phyloP scores from a whole-genome alignment of 2,888 invertebrate genomes.

The Diachrysia chrysitis region DNA sequence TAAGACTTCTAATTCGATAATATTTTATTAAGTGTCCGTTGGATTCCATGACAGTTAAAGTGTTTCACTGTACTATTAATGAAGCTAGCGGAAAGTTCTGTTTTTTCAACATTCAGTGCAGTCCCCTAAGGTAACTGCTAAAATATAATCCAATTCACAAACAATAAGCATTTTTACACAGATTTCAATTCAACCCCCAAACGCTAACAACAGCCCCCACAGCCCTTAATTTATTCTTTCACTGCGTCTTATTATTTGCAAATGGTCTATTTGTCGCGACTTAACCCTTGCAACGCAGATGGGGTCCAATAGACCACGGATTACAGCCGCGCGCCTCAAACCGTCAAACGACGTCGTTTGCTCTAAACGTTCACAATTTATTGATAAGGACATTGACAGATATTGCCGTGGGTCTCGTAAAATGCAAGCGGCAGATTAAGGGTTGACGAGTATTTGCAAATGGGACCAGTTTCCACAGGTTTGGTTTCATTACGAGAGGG shows the following conservation, averaged over 20 bases:
- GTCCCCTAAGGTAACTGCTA: conserved; percentile 4
- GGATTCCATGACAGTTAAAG: too few relatives aligned
- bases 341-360: conserved; percentile 87
- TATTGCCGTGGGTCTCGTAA: conserved; percentile 86
- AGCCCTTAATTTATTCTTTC: conserved; percentile 88
- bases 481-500: conserved; percentile 78
- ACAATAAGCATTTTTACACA: conserved; percentile 52
- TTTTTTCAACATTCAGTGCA: not conserved
- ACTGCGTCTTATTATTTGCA: conserved; percentile 89
- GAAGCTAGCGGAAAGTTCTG: not conserved
- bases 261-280: conserved; percentile 89
- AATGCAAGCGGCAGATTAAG: conserved; percentile 87
- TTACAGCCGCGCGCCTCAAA: conserved; percentile 82
- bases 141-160: conserved; percentile 46
- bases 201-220: conserved; percentile 47
- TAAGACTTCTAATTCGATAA: too few relatives aligned
- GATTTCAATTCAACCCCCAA: conserved; percentile 61
- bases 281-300: conserved; percentile 88
- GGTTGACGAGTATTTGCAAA: conserved; percentile 85
- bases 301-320: conserved; percentile 85
- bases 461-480: conserved; percentile 81
- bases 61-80: not conserved
- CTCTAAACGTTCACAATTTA: conserved; percentile 86
- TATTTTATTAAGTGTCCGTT: too few relatives aligned
- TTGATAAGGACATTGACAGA: conserved; percentile 89